These are phyloP conservation scores for Paralichthys olivaceus DNA, from an alignment of 2,113 vertebrate genomes.

Conservation along the genomic window DNA sequence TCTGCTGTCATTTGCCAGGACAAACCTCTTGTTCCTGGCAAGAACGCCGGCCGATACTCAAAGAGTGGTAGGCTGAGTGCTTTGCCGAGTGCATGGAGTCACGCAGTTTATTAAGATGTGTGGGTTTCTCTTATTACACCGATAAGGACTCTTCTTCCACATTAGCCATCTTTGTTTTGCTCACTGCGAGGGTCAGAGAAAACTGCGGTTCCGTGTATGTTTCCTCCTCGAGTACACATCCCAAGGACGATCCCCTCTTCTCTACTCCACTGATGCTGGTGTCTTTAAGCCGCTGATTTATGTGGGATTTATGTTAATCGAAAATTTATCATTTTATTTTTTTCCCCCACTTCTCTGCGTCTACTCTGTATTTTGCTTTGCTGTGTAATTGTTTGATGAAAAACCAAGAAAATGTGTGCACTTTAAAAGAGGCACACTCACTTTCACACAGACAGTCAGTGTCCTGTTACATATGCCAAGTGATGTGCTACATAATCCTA, in stretches of 20 bases:
- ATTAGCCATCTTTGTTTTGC: conserved; percentile 13
- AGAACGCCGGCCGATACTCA: conserved; percentile 27
- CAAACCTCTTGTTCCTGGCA: conserved; percentile 61
- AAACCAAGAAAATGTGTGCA: conserved; percentile 21
- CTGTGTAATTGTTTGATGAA: conserved; percentile 26
- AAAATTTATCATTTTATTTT: conserved; percentile 34
- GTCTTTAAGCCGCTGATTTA: conserved; percentile 50
- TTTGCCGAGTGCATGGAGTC: conserved; percentile 2
- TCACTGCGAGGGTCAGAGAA: not conserved
- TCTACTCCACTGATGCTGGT: conserved; percentile 3
- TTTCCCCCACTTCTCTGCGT: not conserved
- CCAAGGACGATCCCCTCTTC: conserved; percentile 39
- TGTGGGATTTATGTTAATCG: conserved; percentile 48
- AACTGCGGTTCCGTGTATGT: not conserved
- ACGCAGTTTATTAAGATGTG: conserved; percentile 24
- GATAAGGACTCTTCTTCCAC: not conserved
- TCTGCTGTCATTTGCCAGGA: conserved; percentile 57
- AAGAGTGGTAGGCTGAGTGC: conserved; percentile 25
- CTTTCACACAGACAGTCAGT: conserved; percentile 15
- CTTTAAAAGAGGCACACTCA: conserved; percentile 14
- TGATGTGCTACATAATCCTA: conserved; percentile 68
- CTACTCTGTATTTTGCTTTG: conserved; percentile 13
- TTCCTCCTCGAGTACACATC: conserved; percentile 4
- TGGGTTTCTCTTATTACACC: conserved; percentile 17
- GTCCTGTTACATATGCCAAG: conserved; percentile 41